Percentiles rank a stretch among this genome's conserved stretches.
These are phyloP conservation scores for Belonocnema kinseyi DNA, from an alignment of 1,140 invertebrate species.

Conservation along the genomic window DNA sequence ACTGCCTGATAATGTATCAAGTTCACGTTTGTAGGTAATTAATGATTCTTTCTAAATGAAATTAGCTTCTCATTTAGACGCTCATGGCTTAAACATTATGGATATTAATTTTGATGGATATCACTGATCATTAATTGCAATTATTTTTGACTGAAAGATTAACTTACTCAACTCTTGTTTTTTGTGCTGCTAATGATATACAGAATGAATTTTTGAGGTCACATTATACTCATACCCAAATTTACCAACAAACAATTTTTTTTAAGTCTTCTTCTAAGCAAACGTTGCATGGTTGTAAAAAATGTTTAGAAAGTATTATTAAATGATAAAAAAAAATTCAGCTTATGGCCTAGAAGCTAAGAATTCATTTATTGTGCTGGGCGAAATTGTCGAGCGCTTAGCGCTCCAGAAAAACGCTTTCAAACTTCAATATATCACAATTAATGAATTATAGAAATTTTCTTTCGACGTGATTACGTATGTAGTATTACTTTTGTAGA, in stretches of 20 bases:
- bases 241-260: background rate
- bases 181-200: background rate
- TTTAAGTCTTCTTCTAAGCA: constrained; percentile 27
- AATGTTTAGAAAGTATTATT: constrained; percentile 28
- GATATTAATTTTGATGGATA: constrained; percentile 6
- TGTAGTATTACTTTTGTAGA: no score
- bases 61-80: background rate
- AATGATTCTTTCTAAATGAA: background rate
- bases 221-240: background rate
- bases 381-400: no score
- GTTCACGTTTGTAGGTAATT: background rate
- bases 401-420: no score
- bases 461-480: no score
- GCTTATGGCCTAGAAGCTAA: no score
- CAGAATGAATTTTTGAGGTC: background rate
- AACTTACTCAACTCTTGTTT: background rate
- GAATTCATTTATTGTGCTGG: no score
- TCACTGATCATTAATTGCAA: constrained; percentile 35
- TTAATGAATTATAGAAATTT: no score
- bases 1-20: background rate
- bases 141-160: constrained; percentile 19
- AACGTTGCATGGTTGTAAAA: constrained; percentile 38
- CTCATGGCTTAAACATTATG: background rate
- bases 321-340: no score
- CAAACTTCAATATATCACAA: no score